Evolutionary conservation across 2,797 vertebrate genomes (phyloP), one percentile per base, ranked within the genome.

Genomic region (Diceros bicornis): DNA sequence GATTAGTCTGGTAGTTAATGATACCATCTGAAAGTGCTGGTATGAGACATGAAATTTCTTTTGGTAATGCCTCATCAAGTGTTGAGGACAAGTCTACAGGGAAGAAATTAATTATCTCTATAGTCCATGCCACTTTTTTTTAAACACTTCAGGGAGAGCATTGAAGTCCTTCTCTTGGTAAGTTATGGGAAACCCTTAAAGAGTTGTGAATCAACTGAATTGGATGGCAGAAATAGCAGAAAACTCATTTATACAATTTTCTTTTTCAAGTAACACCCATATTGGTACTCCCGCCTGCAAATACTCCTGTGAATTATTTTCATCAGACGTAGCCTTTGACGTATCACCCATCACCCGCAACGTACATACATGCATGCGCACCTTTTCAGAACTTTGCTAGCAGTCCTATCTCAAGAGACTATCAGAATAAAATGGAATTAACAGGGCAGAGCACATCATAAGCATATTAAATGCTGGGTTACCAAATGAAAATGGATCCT

Each of bases 81-180:
- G 86, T 74, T 97, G 71, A 93, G 62, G 62, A 66, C 61, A 86
- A 83, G 44, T 87, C 86, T 91, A 62, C 29, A 81, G 78, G 78
- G 93, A 93, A 96, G 57, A 97, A 96, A 97, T 97, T 93, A 94
- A 96, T 97, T 96, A 93, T 92, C 34, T 97, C 68, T 93, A 79
- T 9, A 94, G 52, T 37, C 44, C 41, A 50, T 89, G 77, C 23
- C 47, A 62, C 55, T 68, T 34, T 52, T 52, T 52, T 52, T 52
- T 52, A 52, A 75, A 41, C 2, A 83, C 34, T 94, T 92, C 55
- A 71, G 69, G 34, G 95, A 69, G 27, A 91, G 12, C 44, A 21
- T 79, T 95, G 74, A 81, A 94, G 93, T 92, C 34, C n/a, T 89
- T 50, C 20, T 77, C 66, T 68, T 79, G 50, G 71, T 68, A 94